Conservation (phyloP, 1,140 invertebrate genomes). For the Alviniconcha marisindica region DNA sequence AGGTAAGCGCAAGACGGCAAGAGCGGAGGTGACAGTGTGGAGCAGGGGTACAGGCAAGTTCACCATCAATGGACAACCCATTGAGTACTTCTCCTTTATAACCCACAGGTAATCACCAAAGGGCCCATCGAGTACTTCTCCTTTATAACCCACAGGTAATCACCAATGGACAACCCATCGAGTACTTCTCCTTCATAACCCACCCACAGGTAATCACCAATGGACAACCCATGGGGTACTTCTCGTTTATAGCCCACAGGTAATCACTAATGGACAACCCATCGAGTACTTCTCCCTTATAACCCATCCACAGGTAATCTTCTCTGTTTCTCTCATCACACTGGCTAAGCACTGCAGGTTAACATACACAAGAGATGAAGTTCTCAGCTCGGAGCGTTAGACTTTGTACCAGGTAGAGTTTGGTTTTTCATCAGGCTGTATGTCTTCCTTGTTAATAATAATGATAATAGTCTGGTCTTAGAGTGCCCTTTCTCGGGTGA, state of each 20-base stretch:
- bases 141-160: slow-evolving; percentile 83
- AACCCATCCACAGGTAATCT: slow-evolving; percentile 82
- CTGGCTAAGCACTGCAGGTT: too few species aligned
- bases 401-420: too few species aligned
- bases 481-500: too few species aligned
- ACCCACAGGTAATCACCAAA: slow-evolving; percentile 81
- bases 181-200: slow-evolving; percentile 83
- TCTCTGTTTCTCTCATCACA: too few species aligned
- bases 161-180: slow-evolving; percentile 86
- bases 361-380: too few species aligned
- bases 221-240: slow-evolving; percentile 83
- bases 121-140: slow-evolving; percentile 84
- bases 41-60: slow-evolving; percentile 89
- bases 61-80: slow-evolving; percentile 84
- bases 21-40: slow-evolving; percentile 82
- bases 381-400: too few species aligned
- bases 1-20: slow-evolving; percentile 85
- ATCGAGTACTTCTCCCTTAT: slow-evolving; percentile 83
- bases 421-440: too few species aligned
- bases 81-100: slow-evolving; percentile 83
- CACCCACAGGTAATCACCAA: slow-evolving; percentile 80
- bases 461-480: too few species aligned
- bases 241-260: slow-evolving; percentile 82
- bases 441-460: too few species aligned
- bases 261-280: slow-evolving; percentile 86